phyloP scores from a whole-genome alignment of 2,113 vertebrate species.

The Catharus bicknelli region DNA sequence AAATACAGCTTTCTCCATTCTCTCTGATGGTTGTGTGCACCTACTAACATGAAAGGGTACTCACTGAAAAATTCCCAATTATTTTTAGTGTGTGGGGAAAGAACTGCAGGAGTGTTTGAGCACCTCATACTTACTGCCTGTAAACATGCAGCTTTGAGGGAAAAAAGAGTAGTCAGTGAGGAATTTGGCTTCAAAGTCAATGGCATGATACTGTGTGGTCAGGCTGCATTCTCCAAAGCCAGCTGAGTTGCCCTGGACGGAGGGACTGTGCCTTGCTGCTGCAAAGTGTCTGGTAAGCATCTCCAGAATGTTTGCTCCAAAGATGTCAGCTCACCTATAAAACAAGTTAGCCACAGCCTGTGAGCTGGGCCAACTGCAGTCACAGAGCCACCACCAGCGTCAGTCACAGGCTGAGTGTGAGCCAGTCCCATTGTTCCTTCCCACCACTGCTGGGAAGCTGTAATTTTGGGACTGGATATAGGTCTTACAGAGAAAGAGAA shows the following conservation, averaged over 20 bases:
- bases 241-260: background rate
- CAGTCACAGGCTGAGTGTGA: fast-evolving
- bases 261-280: background rate
- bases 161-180: background rate
- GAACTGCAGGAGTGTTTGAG: background rate
- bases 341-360: background rate
- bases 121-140: background rate
- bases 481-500: background rate
- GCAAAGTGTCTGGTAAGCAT: background rate
- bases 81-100: background rate
- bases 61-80: background rate
- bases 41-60: background rate
- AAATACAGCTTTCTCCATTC: background rate
- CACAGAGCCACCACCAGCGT: background rate
- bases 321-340: background rate
- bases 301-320: background rate
- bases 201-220: background rate
- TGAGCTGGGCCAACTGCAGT: background rate
- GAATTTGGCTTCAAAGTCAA: conserved; percentile 14
- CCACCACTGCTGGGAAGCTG: background rate
- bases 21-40: background rate
- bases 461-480: background rate
- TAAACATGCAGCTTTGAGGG: background rate
- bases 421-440: background rate
- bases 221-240: background rate